Evolutionary conservation across 1,140 invertebrate species (phyloP).

Genomic region (Drosophila gunungcola): DNA sequence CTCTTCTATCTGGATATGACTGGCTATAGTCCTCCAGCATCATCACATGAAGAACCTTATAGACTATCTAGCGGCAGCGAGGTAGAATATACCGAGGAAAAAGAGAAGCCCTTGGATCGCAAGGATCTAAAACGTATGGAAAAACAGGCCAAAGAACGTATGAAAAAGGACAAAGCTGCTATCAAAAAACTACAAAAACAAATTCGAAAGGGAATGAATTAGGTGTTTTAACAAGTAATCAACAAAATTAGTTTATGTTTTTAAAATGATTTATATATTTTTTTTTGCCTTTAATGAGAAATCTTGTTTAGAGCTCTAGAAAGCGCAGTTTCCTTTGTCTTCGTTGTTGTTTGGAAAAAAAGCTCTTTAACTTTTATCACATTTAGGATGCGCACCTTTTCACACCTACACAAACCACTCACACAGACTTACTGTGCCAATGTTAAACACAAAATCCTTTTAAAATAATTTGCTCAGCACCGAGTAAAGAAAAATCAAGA

Average conservation of each 20-base stretch:
- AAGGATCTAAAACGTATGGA: constrained; percentile 28
- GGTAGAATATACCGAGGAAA: constrained; percentile 1
- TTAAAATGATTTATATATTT: not conserved
- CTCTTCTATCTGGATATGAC: constrained; percentile 56
- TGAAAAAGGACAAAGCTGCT: constrained; percentile 22
- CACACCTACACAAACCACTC: constrained; percentile 12
- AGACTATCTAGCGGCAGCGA: constrained; percentile 2
- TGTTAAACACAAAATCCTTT: constrained; percentile 73
- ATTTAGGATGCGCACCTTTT: constrained; percentile 35
- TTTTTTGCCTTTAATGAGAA: not conserved
- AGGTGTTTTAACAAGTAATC: not conserved
- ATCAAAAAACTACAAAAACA: constrained; percentile 27
- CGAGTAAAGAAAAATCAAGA: constrained; percentile 28
- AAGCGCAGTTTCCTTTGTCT: constrained; percentile 12
- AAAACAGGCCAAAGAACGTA: constrained; percentile 23
- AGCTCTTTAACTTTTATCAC: constrained; percentile 51
- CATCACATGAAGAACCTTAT: not conserved
- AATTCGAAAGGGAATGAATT: constrained; percentile 3
- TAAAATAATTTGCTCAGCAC: constrained; percentile 72
- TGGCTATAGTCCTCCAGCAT: not conserved
- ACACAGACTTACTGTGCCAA: constrained; percentile 11
- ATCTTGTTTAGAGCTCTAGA: not conserved
- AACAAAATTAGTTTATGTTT: not conserved
- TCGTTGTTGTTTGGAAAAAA: constrained; percentile 30
- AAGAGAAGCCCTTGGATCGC: constrained; percentile 1